Conservation (phyloP, 2,113 vertebrate species). For the Muscicapa adusta region DNA sequence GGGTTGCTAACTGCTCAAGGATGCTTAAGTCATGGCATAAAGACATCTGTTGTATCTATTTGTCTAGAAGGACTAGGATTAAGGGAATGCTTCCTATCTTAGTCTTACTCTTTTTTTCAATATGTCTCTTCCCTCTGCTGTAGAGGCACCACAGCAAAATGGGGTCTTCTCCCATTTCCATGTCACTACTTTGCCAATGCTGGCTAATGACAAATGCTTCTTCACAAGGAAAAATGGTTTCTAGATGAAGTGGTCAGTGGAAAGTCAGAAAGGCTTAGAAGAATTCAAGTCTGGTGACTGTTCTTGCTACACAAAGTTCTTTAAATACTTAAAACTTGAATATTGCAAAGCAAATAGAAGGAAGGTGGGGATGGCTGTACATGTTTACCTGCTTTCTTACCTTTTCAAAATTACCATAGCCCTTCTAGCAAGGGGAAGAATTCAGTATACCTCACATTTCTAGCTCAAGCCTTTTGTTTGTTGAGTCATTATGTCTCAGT, state of each 20-base stretch:
- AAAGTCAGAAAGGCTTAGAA: neutral
- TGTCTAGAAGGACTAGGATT: neutral
- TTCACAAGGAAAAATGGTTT: neutral
- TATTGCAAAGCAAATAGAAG: slow-evolving; percentile 31
- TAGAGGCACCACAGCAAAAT: neutral
- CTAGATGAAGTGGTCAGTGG: neutral
- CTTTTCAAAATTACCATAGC: neutral
- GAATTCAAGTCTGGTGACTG: neutral
- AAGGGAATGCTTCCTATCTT: neutral
- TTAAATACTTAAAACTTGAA: slow-evolving; percentile 1
- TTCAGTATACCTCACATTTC: neutral
- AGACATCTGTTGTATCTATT: neutral
- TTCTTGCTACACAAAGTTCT: neutral
- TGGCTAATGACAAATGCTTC: neutral
- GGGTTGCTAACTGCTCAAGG: neutral
- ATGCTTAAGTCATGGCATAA: neutral
- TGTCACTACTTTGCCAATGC: neutral
- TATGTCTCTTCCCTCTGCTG: neutral
- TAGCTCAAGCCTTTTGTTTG: neutral
- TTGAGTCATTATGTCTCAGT: neutral
- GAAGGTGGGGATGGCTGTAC: neutral
- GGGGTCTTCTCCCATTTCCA: neutral
- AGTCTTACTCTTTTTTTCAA: neutral
- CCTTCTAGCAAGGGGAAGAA: neutral
- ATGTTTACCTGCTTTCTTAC: neutral